These are phyloP conservation scores for Oreohelix idahoensis DNA, from an alignment of 1,140 invertebrate genomes.

Conservation along the genomic window DNA sequence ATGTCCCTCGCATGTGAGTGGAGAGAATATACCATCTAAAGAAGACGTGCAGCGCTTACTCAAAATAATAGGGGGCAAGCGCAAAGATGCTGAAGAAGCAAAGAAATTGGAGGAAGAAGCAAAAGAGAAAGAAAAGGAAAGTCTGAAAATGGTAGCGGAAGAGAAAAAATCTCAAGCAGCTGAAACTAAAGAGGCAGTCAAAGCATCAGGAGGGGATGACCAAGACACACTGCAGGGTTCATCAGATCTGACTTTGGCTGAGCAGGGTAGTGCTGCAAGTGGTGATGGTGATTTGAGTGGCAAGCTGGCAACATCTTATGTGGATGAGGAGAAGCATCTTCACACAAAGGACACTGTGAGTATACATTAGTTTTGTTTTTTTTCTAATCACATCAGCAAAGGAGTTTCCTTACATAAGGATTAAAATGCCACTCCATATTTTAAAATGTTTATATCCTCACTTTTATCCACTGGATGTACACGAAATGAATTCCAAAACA, in stretches of 20 bases:
- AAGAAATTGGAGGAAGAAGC: slow-evolving; percentile 15
- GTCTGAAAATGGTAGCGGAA: background rate
- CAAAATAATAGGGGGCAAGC: background rate
- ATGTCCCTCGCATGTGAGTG: background rate
- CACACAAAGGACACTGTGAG: background rate
- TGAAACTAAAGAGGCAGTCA: background rate
- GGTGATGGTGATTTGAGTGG: too few relatives aligned
- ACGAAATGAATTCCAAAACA: too few relatives aligned
- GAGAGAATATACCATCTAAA: background rate
- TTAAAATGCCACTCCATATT: too few relatives aligned
- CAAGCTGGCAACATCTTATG: background rate
- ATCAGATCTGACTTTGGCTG: too few relatives aligned
- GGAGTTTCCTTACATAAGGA: too few relatives aligned
- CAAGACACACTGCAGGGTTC: too few relatives aligned
- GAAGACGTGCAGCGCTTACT: slow-evolving; percentile 10
- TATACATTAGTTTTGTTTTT: too few relatives aligned
- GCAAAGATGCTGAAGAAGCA: slow-evolving; percentile 8
- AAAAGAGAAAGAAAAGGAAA: background rate
- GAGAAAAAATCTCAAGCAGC: background rate
- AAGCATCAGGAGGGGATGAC: background rate
- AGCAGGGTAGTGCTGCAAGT: too few relatives aligned
- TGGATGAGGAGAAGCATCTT: background rate
- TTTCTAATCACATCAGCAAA: too few relatives aligned
- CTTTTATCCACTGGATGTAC: too few relatives aligned
- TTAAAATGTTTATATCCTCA: too few relatives aligned